These are phyloP conservation scores for Trypoxylon attenuatum DNA, from an alignment of 2,888 invertebrate genomes.

Conservation along the genomic window DNA sequence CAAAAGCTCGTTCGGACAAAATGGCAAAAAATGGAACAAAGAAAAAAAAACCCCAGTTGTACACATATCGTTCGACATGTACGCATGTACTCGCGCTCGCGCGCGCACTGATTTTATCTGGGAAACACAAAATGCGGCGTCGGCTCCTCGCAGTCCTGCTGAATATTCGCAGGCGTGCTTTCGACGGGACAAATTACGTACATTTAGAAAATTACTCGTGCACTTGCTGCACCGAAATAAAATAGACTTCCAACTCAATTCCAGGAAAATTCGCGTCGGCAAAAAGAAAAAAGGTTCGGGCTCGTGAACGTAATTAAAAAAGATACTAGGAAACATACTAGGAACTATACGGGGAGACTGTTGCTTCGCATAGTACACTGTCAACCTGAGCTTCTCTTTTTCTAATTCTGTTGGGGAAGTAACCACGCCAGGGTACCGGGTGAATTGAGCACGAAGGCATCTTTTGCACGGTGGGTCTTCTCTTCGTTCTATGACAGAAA, in stretches of 20 bases:
- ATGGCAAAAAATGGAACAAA: background rate
- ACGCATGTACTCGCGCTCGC: no score
- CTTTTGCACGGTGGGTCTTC: background rate
- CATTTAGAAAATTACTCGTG: background rate
- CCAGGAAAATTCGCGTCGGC: background rate
- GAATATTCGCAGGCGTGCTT: background rate
- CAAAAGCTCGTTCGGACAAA: conserved; percentile 4
- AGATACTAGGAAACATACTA: background rate
- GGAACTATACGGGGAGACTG: no score
- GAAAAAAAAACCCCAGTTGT: no score
- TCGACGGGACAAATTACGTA: background rate
- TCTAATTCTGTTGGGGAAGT: background rate
- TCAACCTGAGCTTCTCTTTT: background rate
- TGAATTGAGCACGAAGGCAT: background rate
- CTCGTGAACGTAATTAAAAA: background rate
- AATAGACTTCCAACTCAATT: background rate
- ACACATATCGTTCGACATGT: no score
- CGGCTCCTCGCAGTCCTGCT: conserved; percentile 3
- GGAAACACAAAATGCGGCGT: conserved; percentile 22
- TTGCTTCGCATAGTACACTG: no score
- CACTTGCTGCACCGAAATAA: background rate
- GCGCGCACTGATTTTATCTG: conserved; percentile 22
- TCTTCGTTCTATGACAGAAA: no score
- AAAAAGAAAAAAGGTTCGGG: background rate
- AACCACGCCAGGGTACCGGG: background rate